Conservation (phyloP, 2,113 vertebrate species). For the Myotis lucifugus region DNA sequence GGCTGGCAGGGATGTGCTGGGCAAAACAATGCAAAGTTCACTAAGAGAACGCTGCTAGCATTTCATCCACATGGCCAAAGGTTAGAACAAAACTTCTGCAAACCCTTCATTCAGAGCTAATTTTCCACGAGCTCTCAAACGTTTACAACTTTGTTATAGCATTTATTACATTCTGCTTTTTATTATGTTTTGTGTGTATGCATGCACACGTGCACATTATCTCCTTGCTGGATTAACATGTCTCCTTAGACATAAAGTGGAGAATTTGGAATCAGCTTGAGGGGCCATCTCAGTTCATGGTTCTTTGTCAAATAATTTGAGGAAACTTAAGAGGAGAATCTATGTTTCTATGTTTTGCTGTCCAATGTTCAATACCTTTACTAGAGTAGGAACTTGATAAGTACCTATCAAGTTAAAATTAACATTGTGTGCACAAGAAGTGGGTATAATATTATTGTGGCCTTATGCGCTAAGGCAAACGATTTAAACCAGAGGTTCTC, state of each 20-base stretch:
- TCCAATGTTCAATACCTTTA: neutral
- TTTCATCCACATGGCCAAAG: neutral
- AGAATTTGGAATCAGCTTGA: neutral
- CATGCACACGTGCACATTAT: fast-evolving
- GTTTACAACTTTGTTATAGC: neutral
- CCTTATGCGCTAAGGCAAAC: neutral
- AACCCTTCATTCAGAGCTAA: neutral
- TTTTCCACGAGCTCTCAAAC: neutral
- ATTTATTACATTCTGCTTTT: neutral
- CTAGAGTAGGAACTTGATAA: neutral
- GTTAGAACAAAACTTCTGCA: neutral
- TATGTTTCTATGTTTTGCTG: neutral
- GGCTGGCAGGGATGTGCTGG: neutral
- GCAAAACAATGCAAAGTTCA: neutral
- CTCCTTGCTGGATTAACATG: neutral
- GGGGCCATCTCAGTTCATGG: neutral
- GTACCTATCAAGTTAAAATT: neutral
- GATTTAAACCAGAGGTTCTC: neutral
- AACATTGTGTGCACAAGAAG: neutral
- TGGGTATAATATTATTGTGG: neutral
- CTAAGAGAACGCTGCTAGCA: neutral
- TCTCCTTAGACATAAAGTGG: neutral
- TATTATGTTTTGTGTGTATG: neutral
- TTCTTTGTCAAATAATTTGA: constrained; percentile 9
- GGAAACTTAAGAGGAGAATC: neutral